A percentile compares a stretch with the other conserved stretches of the same genome.
These are phyloP conservation scores for Sapajus apella DNA, from an alignment of 2,113 vertebrate species.

Conservation along the genomic window DNA sequence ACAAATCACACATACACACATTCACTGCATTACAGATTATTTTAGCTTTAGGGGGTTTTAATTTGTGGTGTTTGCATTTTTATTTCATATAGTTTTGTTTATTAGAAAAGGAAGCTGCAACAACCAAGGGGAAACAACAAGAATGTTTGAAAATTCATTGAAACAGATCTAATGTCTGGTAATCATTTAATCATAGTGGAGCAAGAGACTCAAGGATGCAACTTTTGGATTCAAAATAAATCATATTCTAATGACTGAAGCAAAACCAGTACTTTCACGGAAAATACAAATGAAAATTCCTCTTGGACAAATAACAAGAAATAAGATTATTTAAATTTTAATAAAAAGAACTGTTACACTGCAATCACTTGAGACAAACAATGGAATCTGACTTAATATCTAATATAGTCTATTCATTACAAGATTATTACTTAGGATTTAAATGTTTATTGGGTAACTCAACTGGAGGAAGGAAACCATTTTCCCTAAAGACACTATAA, in stretches of 20 bases:
- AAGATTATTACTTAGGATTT: background rate
- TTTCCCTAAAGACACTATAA: background rate
- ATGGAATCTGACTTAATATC: background rate
- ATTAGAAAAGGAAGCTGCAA: constrained; percentile 1
- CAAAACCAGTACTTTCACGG: background rate
- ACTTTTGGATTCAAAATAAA: background rate
- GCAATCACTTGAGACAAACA: background rate
- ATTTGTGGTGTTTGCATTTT: background rate
- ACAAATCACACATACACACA: background rate
- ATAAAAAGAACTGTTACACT: constrained; percentile 42
- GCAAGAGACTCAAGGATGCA: background rate
- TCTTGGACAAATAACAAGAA: constrained; percentile 17
- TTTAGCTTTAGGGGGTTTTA: background rate
- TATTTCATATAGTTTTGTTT: constrained; percentile 3
- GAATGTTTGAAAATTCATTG: background rate
- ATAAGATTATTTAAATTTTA: constrained; percentile 22
- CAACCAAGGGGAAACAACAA: background rate
- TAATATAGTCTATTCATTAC: background rate
- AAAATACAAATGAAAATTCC: background rate
- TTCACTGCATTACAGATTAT: background rate
- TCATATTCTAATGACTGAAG: background rate
- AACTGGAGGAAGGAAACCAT: background rate
- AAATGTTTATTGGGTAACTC: background rate
- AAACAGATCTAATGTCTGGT: background rate
- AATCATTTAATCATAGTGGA: background rate